Evolutionary conservation across 1,140 invertebrate species (phyloP).

Genomic region (Pogonognathellus flavescens): DNA sequence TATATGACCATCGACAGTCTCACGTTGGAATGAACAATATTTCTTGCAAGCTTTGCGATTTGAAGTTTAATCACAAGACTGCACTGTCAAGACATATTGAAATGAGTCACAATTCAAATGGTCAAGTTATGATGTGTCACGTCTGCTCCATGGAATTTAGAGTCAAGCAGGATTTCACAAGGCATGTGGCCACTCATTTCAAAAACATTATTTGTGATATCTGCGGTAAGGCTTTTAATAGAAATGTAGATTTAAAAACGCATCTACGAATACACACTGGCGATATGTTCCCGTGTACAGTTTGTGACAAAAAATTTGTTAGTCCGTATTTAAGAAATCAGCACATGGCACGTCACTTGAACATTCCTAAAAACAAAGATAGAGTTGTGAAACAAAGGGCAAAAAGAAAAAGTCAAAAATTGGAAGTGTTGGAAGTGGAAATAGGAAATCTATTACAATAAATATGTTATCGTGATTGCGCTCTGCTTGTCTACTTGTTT

Average conservation of each 20-base stretch:
- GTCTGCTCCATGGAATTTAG: neutral
- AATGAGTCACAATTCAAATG: neutral
- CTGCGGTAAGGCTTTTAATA: neutral
- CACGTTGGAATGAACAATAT: neutral
- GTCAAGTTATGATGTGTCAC: neutral
- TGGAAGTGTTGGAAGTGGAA: too few relatives aligned
- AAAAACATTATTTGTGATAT: slow-evolving; percentile 9
- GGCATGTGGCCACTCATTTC: neutral
- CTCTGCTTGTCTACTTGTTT: too few relatives aligned
- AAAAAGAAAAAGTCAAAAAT: too few relatives aligned
- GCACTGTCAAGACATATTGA: neutral
- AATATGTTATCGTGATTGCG: too few relatives aligned
- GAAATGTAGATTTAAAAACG: slow-evolving; percentile 12
- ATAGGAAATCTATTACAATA: too few relatives aligned
- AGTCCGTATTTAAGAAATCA: neutral
- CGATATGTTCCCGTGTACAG: neutral
- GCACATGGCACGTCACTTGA: neutral
- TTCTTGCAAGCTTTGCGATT: neutral
- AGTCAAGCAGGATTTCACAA: neutral
- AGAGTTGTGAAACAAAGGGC: neutral
- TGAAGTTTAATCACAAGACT: neutral
- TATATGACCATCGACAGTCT: neutral
- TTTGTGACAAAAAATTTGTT: neutral
- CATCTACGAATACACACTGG: neutral
- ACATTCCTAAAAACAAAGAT: neutral